Conservation (phyloP, 2,113 vertebrate species). For the Ifrita kowaldi region DNA sequence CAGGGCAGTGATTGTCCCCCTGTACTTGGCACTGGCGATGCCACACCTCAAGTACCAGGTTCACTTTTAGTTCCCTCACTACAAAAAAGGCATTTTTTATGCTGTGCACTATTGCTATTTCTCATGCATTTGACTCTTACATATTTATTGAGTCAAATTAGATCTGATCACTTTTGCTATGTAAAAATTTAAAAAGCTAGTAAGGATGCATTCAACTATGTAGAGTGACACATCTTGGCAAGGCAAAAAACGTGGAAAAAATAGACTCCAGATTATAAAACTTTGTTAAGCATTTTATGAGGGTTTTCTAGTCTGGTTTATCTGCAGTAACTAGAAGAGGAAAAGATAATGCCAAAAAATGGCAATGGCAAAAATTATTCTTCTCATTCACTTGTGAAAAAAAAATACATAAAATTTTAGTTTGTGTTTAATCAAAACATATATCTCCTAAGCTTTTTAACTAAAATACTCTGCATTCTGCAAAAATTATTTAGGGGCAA, state of each 20-base stretch:
- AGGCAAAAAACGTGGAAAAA: neutral
- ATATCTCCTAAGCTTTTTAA: neutral
- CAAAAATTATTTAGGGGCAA: neutral
- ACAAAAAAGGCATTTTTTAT: neutral
- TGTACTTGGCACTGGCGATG: neutral
- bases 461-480: neutral
- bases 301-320: neutral
- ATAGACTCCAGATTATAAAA: neutral
- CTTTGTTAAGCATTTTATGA: neutral
- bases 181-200: neutral
- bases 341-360: neutral
- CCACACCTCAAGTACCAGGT: neutral
- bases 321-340: neutral
- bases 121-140: neutral
- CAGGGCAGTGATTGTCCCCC: neutral
- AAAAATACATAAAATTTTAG: neutral
- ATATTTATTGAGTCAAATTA: slow-evolving; percentile 5
- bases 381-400: neutral
- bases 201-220: neutral
- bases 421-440: neutral
- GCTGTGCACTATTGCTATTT: neutral
- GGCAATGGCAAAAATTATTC: neutral
- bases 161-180: neutral
- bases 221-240: neutral
- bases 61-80: neutral